Base-by-base conservation (phyloP, 2,113 vertebrate species). In the Nematolebias whitei region DNA sequence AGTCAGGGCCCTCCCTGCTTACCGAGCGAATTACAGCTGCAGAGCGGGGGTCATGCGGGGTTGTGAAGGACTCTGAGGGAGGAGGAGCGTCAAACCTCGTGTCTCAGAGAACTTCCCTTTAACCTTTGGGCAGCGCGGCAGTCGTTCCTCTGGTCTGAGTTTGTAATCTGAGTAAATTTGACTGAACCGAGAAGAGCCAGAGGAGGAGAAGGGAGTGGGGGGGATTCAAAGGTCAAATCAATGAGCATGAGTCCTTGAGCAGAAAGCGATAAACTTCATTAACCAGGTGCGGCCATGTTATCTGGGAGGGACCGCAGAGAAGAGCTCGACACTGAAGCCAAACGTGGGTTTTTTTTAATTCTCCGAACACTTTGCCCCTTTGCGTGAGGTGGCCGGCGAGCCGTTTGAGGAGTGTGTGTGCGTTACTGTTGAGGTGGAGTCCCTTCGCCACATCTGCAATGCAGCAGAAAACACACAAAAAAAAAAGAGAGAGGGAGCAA, bases 371-470 rank as follows among this genome's bases (percentile, higher is more conserved):
- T 82, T 82, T 79, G 52, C 59, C 82, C 80, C 50, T 82, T 54
- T 10, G 44, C 59, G 38, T 52, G 72, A 61, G 71, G 71, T 20
- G 32, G 56, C 64, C 65, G 60, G 73, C 53, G 24, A 53, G 32
- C 5, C 9, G 32, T 35, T 35, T 35, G 10, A 35, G 32, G 9
- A 64, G 80, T 63, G 69, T 62, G 58, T 13, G 55, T 77, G 82
- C 48, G n/a, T 83, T 81, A 87, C 77, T 88, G 41, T 89, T 80
- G 90, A 90, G 88, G 88, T 89, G 85, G 85, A 91, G 88, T 89
- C 89, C 88, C 86, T 89, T 64, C 71, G 62, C 86, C 80, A 91
- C 87, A 92, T 93, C 92, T 93, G 92, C 92, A 93, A 93, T 93
- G 92, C 92, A 93, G 91, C 87, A 93, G 80, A 92, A 91, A 84